Percentiles rank a stretch among this genome's conserved stretches.
Conservation (phyloP, 1,140 invertebrate species). For the Tyrophagus putrescentiae region DNA sequence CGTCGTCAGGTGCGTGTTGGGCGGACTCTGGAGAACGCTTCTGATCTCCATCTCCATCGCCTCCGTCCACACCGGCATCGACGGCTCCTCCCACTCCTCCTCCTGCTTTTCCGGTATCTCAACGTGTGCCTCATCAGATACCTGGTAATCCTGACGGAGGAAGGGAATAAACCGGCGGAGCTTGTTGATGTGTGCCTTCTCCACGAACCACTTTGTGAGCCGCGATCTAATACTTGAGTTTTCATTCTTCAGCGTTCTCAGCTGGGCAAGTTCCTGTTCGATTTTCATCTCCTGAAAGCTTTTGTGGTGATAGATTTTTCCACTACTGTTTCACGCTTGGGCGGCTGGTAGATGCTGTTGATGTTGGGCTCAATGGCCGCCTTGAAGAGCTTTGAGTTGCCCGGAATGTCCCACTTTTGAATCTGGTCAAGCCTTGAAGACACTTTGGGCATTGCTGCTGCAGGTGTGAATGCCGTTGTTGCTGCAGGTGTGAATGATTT, state of each 20-base stretch:
- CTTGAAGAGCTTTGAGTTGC: not conserved
- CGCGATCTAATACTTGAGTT: not conserved
- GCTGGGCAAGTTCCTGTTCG: not conserved
- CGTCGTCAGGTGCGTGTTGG: constrained; percentile 40
- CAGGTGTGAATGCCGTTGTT: too few species aligned
- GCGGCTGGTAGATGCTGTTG: not conserved
- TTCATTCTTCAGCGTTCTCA: not conserved
- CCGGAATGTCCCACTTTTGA: not conserved
- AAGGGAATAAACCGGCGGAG: constrained; percentile 1
- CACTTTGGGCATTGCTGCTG: too few species aligned
- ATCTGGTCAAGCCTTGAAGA: too few species aligned
- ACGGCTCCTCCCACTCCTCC: too few species aligned
- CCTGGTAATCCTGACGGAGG: not conserved
- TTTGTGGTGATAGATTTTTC: not conserved
- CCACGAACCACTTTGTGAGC: too few species aligned
- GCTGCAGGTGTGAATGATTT: too few species aligned
- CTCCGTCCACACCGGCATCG: constrained; percentile 29
- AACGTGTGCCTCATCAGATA: not conserved
- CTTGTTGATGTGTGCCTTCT: too few species aligned
- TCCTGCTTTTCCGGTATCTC: not conserved
- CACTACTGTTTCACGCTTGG: not conserved
- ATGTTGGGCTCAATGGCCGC: not conserved
- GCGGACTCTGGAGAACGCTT: constrained; percentile 34
- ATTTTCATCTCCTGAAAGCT: not conserved
- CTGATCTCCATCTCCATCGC: constrained; percentile 37